phyloP scores from a whole-genome alignment of 2,113 vertebrate species.

The Rhinichthys klamathensis region DNA sequence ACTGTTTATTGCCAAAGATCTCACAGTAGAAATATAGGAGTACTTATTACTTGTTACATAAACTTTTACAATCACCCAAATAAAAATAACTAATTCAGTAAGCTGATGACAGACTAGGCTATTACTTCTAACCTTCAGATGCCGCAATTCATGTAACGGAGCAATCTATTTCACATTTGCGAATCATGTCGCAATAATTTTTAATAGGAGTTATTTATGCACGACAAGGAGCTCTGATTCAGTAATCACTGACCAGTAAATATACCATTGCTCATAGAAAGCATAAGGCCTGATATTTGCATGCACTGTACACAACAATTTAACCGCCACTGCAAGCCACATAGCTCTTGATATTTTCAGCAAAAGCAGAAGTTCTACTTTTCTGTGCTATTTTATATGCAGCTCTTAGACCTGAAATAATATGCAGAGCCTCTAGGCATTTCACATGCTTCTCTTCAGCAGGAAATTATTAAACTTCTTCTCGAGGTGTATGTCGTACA shows the following conservation, averaged over 20 bases:
- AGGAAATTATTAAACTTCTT: conserved; percentile 64
- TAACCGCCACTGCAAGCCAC: neutral
- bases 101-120: conserved; percentile 12
- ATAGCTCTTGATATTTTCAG: conserved; percentile 21
- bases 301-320: neutral
- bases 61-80: conserved; percentile 34
- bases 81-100: conserved; percentile 13
- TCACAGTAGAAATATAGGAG: neutral
- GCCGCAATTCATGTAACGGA: neutral
- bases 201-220: conserved; percentile 38
- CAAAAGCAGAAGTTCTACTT: conserved; percentile 36
- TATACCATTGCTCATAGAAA: neutral
- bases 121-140: conserved; percentile 35
- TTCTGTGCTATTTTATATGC: conserved; percentile 20
- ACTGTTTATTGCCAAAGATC: conserved; percentile 2
- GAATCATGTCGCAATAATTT: conserved; percentile 28
- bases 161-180: conserved; percentile 21
- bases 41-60: conserved; percentile 31
- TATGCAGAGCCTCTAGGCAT: conserved; percentile 56
- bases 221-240: conserved; percentile 11
- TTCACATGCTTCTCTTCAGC: conserved; percentile 53
- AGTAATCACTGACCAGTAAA: conserved; percentile 25
- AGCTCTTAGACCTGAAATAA: conserved; percentile 40
- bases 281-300: neutral
- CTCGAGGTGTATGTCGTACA: conserved; percentile 64